Evolutionary conservation across 2,113 vertebrate species (phyloP).

Genomic region (Mesoclemmys tuberculata): DNA sequence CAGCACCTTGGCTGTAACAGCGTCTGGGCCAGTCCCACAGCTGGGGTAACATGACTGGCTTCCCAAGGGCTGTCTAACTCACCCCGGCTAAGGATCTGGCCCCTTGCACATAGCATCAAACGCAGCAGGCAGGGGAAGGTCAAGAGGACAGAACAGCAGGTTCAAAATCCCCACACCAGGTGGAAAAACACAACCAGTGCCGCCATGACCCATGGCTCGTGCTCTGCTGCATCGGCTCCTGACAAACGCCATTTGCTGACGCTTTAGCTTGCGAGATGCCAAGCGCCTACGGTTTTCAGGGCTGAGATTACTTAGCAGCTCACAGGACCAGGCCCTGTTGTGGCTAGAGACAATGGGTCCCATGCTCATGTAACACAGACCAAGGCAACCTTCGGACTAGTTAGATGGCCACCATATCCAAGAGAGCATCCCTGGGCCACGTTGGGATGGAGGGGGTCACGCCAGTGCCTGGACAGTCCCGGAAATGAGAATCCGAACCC

Average conservation of each 20-base stretch:
- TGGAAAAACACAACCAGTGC: not conserved
- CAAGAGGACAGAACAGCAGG: not conserved
- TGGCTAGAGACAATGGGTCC: not conserved
- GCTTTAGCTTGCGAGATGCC: not conserved
- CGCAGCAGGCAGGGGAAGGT: fast-evolving
- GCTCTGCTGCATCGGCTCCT: not conserved
- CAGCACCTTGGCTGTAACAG: not conserved
- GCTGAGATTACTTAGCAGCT: not conserved
- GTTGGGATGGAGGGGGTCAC: not conserved
- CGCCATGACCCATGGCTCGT: not conserved
- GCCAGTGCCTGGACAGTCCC: not conserved
- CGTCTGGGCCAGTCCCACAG: not conserved
- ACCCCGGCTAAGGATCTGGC: not conserved
- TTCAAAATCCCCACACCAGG: not conserved
- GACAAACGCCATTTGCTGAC: not conserved
- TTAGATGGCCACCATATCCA: not conserved
- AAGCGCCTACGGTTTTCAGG: not conserved
- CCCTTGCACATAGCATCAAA: fast-evolving
- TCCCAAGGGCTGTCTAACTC: not conserved
- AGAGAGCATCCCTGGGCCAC: no score
- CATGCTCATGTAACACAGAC: not conserved
- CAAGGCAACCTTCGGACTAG: not conserved
- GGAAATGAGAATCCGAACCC: not conserved
- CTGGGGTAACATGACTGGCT: not conserved
- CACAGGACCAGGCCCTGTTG: not conserved